Percentiles rank a stretch among this genome's conserved stretches.
These are phyloP conservation scores for Bombus impatiens DNA, from an alignment of 1,140 invertebrate genomes.

Conservation along the genomic window DNA sequence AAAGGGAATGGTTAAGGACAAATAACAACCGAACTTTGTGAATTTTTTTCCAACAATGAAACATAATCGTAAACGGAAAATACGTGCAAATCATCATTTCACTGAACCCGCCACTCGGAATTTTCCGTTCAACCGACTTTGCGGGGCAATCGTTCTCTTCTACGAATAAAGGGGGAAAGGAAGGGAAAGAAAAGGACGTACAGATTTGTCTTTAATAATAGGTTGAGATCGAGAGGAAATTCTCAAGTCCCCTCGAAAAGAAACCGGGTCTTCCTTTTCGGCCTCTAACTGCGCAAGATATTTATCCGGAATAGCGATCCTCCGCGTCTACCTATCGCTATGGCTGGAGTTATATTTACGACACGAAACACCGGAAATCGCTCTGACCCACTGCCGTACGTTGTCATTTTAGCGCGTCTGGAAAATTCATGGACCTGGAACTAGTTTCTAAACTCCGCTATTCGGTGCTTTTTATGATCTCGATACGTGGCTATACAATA, in stretches of 20 bases:
- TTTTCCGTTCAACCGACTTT: constrained; percentile 15
- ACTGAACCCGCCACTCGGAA: constrained; percentile 28
- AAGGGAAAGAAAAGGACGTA: not conserved
- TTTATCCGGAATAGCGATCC: constrained; percentile 32
- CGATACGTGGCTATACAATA: not conserved
- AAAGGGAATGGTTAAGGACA: not conserved
- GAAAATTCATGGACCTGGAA: no score
- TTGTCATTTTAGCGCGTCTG: not conserved
- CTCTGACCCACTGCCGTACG: not conserved
- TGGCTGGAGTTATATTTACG: not conserved
- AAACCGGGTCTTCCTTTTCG: not conserved
- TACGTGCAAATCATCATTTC: constrained; percentile 36
- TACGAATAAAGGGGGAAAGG: not conserved
- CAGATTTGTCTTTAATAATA: constrained; percentile 17
- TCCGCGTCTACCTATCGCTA: not conserved
- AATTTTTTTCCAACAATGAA: constrained; percentile 3
- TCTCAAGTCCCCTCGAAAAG: not conserved
- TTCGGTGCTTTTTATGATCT: no score
- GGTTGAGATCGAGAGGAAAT: not conserved
- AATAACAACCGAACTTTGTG: not conserved
- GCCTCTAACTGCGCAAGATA: not conserved
- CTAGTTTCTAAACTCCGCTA: not conserved
- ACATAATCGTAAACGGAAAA: constrained; percentile 60
- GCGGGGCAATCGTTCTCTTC: not conserved
- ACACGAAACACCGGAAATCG: not conserved